phyloP scores from a whole-genome alignment of 2,113 vertebrate species.

The Carassius auratus region DNA sequence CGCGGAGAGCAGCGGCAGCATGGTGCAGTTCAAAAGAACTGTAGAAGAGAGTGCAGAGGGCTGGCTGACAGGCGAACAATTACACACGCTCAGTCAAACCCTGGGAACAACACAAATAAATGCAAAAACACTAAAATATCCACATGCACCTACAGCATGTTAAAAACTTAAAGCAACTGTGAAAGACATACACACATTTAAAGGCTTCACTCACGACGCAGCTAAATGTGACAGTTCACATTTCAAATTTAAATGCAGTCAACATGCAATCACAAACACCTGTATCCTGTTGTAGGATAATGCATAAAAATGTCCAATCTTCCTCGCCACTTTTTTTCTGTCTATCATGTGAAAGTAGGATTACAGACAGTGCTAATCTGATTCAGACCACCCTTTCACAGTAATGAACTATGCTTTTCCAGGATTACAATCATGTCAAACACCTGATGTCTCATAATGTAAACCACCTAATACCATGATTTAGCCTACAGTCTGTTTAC shows the following conservation, averaged over 20 bases:
- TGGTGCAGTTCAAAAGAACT: slow-evolving; percentile 50
- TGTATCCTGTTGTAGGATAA: not conserved
- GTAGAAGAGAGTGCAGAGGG: slow-evolving; percentile 35
- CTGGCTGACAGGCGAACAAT: slow-evolving; percentile 42
- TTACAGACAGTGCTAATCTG: slow-evolving; percentile 38
- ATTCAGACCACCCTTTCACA: slow-evolving; percentile 36
- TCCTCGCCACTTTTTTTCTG: slow-evolving; percentile 8
- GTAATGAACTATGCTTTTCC: slow-evolving; percentile 40
- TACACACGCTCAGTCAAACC: slow-evolving; percentile 38
- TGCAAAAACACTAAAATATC: slow-evolving; percentile 9
- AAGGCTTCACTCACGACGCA: not conserved
- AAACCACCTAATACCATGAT: slow-evolving; percentile 38
- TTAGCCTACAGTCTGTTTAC: slow-evolving; percentile 44
- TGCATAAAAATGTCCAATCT: not conserved
- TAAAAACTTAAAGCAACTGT: not conserved
- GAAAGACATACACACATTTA: not conserved
- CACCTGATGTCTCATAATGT: slow-evolving; percentile 34
- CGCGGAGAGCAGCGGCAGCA: slow-evolving; percentile 19
- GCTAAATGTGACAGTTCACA: not conserved
- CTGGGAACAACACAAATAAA: slow-evolving; percentile 26
- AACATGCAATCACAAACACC: too few species aligned
- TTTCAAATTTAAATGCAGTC: not conserved
- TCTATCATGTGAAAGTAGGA: slow-evolving; percentile 49
- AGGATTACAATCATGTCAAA: slow-evolving; percentile 46
- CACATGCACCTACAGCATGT: slow-evolving; percentile 11